These are phyloP conservation scores for Clamator glandarius DNA, from an alignment of 2,797 vertebrate genomes.

Conservation along the genomic window DNA sequence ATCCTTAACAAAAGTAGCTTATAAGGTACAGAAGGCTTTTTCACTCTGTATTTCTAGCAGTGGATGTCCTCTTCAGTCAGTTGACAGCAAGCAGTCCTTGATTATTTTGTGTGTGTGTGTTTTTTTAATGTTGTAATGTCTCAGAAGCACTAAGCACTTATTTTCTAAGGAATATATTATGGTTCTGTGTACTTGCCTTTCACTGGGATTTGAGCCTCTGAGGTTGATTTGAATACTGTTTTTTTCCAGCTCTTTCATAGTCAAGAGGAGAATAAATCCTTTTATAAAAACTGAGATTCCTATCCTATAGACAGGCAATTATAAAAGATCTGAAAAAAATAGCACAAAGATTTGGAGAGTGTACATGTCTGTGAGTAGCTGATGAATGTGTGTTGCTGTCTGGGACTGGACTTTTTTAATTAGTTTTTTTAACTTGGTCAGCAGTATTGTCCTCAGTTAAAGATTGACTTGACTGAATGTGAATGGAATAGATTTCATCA, in stretches of 20 bases:
- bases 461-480: background rate
- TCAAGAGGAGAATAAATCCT: background rate
- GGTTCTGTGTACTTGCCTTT: background rate
- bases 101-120: background rate
- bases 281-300: background rate
- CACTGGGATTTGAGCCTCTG: background rate
- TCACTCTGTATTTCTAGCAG: background rate
- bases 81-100: background rate
- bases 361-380: background rate
- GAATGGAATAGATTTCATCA: background rate
- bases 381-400: background rate
- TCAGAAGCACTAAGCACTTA: background rate
- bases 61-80: rapidly evolving
- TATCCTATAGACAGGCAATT: background rate
- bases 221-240: background rate
- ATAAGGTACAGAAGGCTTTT: background rate
- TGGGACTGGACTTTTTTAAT: background rate
- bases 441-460: background rate
- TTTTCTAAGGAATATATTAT: background rate
- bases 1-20: background rate
- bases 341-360: background rate
- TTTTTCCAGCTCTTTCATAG: background rate
- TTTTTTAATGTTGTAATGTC: background rate
- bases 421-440: background rate
- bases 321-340: background rate